These are phyloP conservation scores for Archocentrus centrarchus DNA, from an alignment of 2,113 vertebrate genomes.

Conservation along the genomic window DNA sequence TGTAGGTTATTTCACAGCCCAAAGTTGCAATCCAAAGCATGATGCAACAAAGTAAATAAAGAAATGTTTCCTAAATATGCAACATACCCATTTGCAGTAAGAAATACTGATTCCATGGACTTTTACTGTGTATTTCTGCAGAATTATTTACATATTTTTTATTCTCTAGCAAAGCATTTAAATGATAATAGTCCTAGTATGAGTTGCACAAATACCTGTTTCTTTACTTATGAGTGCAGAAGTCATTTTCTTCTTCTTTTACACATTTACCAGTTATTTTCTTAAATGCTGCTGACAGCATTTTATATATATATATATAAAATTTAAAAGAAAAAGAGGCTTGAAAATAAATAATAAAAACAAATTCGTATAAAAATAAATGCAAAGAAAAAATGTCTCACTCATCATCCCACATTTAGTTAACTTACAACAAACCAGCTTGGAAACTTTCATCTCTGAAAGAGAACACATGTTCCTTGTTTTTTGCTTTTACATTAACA, in stretches of 20 bases:
- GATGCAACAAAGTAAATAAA: neutral
- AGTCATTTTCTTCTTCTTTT: neutral
- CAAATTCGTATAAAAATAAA: neutral
- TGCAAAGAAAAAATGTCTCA: neutral
- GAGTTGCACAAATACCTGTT: neutral
- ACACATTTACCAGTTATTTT: neutral
- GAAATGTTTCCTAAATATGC: neutral
- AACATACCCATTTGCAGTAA: neutral
- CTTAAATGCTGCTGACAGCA: neutral
- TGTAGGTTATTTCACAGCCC: neutral
- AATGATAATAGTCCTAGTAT: neutral
- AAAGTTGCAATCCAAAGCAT: neutral
- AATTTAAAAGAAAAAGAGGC: neutral
- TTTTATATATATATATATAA: too few relatives aligned
- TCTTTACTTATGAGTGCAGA: too few relatives aligned
- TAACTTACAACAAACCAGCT: slow-evolving; percentile 43
- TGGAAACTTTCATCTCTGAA: slow-evolving; percentile 67
- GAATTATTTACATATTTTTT: neutral
- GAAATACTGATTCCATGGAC: neutral
- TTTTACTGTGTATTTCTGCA: neutral
- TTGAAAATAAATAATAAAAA: neutral
- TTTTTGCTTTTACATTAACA: slow-evolving; percentile 70
- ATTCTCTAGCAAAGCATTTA: neutral
- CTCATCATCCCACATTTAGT: slow-evolving; percentile 32
- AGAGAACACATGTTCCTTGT: slow-evolving; percentile 63